Conservation (phyloP, 2,113 vertebrate species). For the Micronycteris hirsuta region DNA sequence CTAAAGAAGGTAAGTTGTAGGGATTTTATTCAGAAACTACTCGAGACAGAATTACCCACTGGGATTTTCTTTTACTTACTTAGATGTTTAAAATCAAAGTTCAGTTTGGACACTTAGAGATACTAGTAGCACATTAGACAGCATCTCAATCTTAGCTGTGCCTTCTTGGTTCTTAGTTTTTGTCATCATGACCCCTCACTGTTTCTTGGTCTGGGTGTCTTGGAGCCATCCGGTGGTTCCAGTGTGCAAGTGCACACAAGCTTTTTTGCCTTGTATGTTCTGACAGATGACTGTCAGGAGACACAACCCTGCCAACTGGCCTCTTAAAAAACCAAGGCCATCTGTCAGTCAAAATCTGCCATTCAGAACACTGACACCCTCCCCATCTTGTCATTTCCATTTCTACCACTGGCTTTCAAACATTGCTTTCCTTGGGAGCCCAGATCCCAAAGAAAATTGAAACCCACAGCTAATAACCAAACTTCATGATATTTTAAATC, state of each 20-base stretch:
- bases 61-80: background rate
- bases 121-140: background rate
- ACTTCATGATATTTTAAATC: background rate
- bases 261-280: background rate
- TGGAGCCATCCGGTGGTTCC: background rate
- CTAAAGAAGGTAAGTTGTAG: background rate
- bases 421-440: background rate
- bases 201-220: background rate
- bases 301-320: background rate
- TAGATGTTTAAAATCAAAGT: background rate
- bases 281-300: conserved; percentile 15
- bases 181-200: background rate
- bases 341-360: conserved; percentile 21
- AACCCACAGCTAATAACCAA: conserved; percentile 1
- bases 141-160: background rate
- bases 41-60: background rate
- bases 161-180: background rate
- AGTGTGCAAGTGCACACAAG: background rate
- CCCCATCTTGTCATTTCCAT: background rate
- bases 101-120: background rate
- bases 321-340: conserved; percentile 45
- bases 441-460: conserved; percentile 38
- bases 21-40: background rate
- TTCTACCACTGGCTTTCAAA: conserved; percentile 41
- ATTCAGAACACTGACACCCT: background rate